These are phyloP conservation scores for Sebastiscus tertius DNA, from an alignment of 2,797 vertebrate species.

Conservation along the genomic window DNA sequence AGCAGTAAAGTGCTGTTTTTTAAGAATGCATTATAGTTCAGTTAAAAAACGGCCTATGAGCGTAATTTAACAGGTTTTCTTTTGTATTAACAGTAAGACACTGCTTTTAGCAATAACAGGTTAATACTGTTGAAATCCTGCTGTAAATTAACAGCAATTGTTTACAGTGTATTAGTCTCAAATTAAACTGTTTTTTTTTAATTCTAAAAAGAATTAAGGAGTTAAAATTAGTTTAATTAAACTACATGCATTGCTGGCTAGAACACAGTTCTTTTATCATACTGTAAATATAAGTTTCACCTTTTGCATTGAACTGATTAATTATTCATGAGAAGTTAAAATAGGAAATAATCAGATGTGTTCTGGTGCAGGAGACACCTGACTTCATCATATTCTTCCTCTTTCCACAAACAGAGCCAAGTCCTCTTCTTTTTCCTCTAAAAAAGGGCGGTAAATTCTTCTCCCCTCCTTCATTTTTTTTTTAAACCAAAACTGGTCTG, in stretches of 20 bases:
- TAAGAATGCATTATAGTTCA: too few relatives aligned
- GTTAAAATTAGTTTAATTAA: not conserved
- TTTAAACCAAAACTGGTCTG: conserved; percentile 52
- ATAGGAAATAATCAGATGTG: not conserved
- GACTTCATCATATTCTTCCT: not conserved
- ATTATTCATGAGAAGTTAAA: not conserved
- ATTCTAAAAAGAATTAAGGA: not conserved
- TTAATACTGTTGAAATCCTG: too few relatives aligned
- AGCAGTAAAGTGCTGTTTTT: too few relatives aligned
- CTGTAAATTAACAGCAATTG: not conserved
- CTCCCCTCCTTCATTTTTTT: conserved; percentile 24
- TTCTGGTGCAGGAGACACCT: not conserved
- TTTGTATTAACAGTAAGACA: too few relatives aligned
- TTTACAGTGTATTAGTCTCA: not conserved
- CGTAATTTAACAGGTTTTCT: too few relatives aligned
- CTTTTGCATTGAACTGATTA: not conserved
- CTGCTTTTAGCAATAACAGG: too few relatives aligned
- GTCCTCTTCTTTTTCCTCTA: not conserved
- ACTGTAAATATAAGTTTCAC: not conserved
- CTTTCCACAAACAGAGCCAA: conserved; percentile 10
- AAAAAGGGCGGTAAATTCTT: conserved; percentile 38
- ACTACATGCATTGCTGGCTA: not conserved
- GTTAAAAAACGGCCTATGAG: too few relatives aligned
- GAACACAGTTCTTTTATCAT: accelerated
- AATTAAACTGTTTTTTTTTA: conserved; percentile 2